Evolutionary conservation across 2,797 vertebrate genomes (phyloP), one percentile per base, ranked within the genome.

Genomic region (Hemibagrus guttatus): DNA sequence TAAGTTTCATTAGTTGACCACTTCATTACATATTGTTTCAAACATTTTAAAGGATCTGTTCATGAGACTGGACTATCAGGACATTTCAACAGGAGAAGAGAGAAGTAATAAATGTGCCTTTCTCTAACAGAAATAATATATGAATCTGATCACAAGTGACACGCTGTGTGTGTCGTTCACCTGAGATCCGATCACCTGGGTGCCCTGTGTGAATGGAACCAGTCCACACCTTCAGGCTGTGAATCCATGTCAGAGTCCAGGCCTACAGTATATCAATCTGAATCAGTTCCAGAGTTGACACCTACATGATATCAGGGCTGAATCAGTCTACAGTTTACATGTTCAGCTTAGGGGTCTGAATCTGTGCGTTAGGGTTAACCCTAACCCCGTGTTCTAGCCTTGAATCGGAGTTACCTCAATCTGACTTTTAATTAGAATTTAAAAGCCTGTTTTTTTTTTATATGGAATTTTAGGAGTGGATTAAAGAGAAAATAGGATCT

Each of bases 391-490:
- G 46, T 49, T 8, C 9, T 8, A 49, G 9, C 7, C 7, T 49
- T 49, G 9, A 49, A 49, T 49, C 7, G 7, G 9, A 49, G 8
- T 49, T 11, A 23, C 19, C 19, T 59, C 16, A 39, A 26, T 59
- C 21, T 39, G 52, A 79, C 26, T 75, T 13, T 39, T 39, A 39
- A 0, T 61, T 23, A 6, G 35, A 61, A 79, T 4, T 59, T 9
- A 46, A 6, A 6, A 6, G 46, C 3, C 39, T 49, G 56, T 80
- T 59, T 83, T 83, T 83, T 79, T 78, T 66, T 76, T 52, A 9
- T 5, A 52, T 54, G 52, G 21, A 72, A 39, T 71, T 75, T 66
- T 74, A 68, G 28, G 87, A 81, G 81, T 76, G 71, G 74, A 81
- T 81, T 59, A 69, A 35, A 61, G 52, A 66, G 58, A n/a, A 39